These are phyloP conservation scores for Phoxinus phoxinus DNA, from an alignment of 2,113 vertebrate species.

Conservation along the genomic window DNA sequence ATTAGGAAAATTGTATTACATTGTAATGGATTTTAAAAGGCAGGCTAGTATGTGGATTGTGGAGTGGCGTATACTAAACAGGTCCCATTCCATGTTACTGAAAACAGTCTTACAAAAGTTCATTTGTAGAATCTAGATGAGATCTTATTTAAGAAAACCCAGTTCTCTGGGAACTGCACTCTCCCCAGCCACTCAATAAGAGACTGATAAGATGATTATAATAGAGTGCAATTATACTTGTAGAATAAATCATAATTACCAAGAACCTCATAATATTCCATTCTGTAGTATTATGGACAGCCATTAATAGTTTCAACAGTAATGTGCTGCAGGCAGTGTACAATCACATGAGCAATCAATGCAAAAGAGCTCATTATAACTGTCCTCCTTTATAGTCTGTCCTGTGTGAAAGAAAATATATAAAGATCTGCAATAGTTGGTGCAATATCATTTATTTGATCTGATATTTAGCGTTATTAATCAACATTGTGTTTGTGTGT, in stretches of 20 bases:
- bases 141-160: neutral
- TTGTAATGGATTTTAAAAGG: neutral
- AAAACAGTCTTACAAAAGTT: neutral
- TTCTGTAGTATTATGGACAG: neutral
- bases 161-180: neutral
- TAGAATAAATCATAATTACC: neutral
- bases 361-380: neutral
- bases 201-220: neutral
- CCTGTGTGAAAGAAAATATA: neutral
- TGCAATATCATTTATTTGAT: no score
- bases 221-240: neutral
- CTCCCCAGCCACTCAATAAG: neutral
- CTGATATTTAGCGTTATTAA: no score
- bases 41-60: neutral
- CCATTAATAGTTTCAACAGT: neutral
- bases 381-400: neutral
- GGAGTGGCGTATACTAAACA: neutral
- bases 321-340: neutral
- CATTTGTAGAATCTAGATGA: neutral
- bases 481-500: no score
- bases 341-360: neutral
- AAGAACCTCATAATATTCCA: neutral
- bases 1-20: neutral
- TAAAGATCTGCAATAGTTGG: neutral
- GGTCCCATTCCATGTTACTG: neutral